Evolutionary conservation across 2,888 invertebrate genomes (phyloP), one percentile per base, ranked within the genome.

Genomic region (Caenorhabditis sp.): DNA sequence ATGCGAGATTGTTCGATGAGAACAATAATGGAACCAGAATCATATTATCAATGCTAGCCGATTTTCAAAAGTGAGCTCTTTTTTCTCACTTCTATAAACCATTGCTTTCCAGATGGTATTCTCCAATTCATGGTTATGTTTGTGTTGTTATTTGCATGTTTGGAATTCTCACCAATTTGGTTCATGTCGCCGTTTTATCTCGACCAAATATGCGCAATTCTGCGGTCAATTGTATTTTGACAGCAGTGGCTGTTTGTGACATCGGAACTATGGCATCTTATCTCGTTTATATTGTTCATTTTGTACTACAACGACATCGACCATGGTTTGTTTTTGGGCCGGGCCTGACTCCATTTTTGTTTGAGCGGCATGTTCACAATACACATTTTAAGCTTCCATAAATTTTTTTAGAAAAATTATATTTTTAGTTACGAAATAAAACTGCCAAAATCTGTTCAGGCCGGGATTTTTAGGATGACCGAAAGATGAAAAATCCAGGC

Each of bases 211-310:
- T 82, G 79, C 69, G 82, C 24, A 73, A 76, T 31, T 80, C 80
- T 14, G 84, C 84, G 8, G 84, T 84, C 53, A 84, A 84, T 64
- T 83, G 80, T 61, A 75, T 84, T 51, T 73, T 84, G 59, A 86
- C 85, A 1, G 84, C 82, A 31, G 78, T 85, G n/a, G 85, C 85
- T 27, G 65, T 85, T 8, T 86, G 85, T 66, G 85, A 85, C 66
- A 78, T 85, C 37, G 81, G 82, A 51, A 85, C 84, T 36, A 86
- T 86, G 86, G 79, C 69, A 53, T 76, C 76, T 14, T 86, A 86
- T 69, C 70, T 86, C 37, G 62, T 85, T 23, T 86, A 86, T 69
- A 83, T 86, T 63, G 55, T 79, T 37, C 84, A 86, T 70, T 86
- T 86, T 67, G 84, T 84, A 0, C 49, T 86, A 6, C 66, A 67